Evolutionary conservation across 2,888 invertebrate species (phyloP).

Genomic region (Aphidius colemani): DNA sequence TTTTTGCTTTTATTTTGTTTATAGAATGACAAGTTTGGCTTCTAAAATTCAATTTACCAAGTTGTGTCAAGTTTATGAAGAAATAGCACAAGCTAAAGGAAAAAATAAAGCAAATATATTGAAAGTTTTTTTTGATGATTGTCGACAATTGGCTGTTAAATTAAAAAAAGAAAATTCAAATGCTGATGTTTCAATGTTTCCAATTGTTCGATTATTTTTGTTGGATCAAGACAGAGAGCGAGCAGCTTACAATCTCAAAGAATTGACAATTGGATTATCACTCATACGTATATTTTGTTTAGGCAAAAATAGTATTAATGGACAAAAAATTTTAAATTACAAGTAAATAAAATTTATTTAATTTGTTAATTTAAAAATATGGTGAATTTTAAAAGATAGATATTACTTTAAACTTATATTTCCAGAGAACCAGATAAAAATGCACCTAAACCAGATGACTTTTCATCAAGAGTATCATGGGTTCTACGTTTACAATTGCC

Average conservation of each 20-base stretch:
- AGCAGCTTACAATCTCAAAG: constrained; percentile 82
- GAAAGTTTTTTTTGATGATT: constrained; percentile 60
- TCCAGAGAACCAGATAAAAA: no score
- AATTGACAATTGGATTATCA: constrained; percentile 72
- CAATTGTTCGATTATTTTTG: constrained; percentile 77
- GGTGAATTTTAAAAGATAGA: constrained; percentile 63
- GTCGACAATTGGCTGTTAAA: constrained; percentile 58
- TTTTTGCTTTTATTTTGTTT: constrained; percentile 14
- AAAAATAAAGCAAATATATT: constrained; percentile 16
- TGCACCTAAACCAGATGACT: no score
- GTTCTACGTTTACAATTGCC: no score
- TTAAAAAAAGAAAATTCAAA: constrained; percentile 48
- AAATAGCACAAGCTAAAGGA: constrained; percentile 61
- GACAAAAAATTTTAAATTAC: constrained; percentile 64
- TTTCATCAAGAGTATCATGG: no score
- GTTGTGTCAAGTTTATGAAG: constrained; percentile 69
- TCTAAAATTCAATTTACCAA: constrained; percentile 62
- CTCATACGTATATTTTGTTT: constrained; percentile 79
- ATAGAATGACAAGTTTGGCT: constrained; percentile 39
- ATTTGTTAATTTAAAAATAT: constrained; percentile 58
- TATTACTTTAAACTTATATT: no score
- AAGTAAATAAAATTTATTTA: constrained; percentile 27
- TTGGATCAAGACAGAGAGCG: constrained; percentile 81
- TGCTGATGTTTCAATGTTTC: constrained; percentile 67
- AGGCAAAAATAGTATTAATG: constrained; percentile 68